These are phyloP conservation scores for Sapajus apella DNA, from an alignment of 2,113 vertebrate species.

Conservation along the genomic window DNA sequence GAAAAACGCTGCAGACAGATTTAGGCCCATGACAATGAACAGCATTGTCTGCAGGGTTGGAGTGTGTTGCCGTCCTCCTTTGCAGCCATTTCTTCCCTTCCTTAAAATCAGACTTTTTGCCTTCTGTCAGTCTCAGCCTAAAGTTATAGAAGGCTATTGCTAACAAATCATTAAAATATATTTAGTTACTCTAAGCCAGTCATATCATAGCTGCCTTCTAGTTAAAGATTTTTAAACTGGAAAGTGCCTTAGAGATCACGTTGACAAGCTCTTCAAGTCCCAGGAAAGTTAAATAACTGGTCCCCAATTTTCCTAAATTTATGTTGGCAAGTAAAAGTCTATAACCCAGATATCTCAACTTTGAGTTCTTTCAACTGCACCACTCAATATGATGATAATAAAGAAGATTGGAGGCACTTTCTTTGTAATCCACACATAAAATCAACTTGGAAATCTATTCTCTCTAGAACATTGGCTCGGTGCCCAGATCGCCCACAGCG, in stretches of 20 bases:
- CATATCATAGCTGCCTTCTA: background rate
- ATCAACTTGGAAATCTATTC: background rate
- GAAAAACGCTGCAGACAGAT: background rate
- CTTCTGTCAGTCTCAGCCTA: background rate
- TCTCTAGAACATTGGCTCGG: background rate
- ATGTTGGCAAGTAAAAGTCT: background rate
- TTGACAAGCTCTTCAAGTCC: background rate
- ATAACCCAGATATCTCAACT: background rate
- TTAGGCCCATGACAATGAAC: background rate
- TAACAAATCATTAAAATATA: background rate
- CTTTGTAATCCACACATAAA: background rate
- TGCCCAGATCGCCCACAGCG: background rate
- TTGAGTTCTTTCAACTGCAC: background rate
- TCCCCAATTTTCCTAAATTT: background rate
- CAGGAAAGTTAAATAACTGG: background rate
- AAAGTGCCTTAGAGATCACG: background rate
- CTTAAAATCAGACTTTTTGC: background rate
- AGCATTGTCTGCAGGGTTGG: background rate
- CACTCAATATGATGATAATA: background rate
- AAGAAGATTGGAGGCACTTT: background rate
- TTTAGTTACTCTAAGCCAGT: background rate
- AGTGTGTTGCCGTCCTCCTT: background rate
- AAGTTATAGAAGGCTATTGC: background rate
- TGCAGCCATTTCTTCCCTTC: background rate
- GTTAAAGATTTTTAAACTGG: conserved; percentile 15